phyloP scores from a whole-genome alignment of 2,113 vertebrate species.

The Nothobranchius kuhntae region DNA sequence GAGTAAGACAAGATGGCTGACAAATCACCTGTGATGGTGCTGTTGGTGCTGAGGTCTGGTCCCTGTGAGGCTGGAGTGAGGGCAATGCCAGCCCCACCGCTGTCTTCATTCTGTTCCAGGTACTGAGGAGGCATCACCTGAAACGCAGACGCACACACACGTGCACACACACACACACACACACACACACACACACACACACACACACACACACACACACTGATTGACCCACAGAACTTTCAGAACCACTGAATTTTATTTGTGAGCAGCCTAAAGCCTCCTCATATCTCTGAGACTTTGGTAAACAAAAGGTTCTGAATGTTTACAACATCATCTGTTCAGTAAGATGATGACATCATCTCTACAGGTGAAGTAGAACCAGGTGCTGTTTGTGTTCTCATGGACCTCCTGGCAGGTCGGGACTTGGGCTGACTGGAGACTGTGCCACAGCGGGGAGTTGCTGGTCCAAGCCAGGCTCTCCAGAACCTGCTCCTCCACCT shows the following conservation, averaged over 20 bases:
- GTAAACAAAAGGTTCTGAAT: too few relatives aligned
- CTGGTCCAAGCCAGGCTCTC: constrained; percentile 90
- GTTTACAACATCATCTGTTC: too few relatives aligned
- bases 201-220: too few relatives aligned
- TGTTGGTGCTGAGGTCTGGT: constrained; percentile 79
- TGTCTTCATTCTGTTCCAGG: constrained; percentile 82
- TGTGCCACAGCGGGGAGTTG: constrained; percentile 89
- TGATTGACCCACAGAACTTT: too few relatives aligned
- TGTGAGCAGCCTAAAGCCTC: not conserved
- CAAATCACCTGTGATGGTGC: constrained; percentile 48
- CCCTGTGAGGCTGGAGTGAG: constrained; percentile 41
- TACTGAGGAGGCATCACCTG: constrained; percentile 93
- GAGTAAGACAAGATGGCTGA: too few relatives aligned
- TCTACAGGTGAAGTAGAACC: not conserved
- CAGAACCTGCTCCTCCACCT: constrained; percentile 92
- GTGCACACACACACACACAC: too few relatives aligned
- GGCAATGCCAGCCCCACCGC: constrained; percentile 44
- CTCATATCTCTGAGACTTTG: too few relatives aligned
- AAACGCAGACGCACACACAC: constrained; percentile 30
- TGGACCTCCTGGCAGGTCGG: constrained; percentile 89
- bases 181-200: too few relatives aligned
- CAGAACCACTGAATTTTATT: too few relatives aligned
- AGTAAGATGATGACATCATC: not conserved
- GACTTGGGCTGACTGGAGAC: constrained; percentile 83
- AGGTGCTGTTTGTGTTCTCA: not conserved